These are phyloP conservation scores for Drosophila atripex DNA, from an alignment of 2,888 invertebrate species.

Conservation along the genomic window DNA sequence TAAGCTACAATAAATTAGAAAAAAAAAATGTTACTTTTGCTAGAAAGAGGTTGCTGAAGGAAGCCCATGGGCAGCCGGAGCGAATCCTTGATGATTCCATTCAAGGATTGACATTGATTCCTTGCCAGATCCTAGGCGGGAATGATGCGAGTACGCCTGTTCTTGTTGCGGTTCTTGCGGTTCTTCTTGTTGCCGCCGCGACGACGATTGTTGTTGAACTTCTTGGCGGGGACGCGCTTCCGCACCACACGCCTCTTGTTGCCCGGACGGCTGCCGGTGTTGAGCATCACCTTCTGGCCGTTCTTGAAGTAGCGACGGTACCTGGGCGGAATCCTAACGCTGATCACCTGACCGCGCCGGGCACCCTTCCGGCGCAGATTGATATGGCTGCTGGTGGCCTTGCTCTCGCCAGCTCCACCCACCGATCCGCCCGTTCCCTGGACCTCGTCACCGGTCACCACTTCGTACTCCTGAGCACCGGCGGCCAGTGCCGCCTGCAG, in stretches of 20 bases:
- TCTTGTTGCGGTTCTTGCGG: constrained; percentile 58
- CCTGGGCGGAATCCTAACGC: constrained; percentile 76
- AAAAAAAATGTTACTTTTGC: constrained; percentile 45
- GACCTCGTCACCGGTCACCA: constrained; percentile 63
- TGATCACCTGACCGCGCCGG: constrained; percentile 69
- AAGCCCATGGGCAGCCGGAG: neutral
- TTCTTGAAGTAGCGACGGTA: constrained; percentile 80
- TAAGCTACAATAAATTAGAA: constrained; percentile 63
- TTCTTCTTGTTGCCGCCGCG: constrained; percentile 67
- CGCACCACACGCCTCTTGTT: constrained; percentile 66
- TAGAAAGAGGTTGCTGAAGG: neutral
- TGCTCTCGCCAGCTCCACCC: constrained; percentile 58
- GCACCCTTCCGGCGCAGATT: constrained; percentile 69
- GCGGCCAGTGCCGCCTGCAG: constrained; percentile 63
- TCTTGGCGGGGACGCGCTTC: constrained; percentile 60
- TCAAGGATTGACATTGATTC: too few species aligned
- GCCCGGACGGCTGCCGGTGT: constrained; percentile 57
- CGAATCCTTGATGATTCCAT: neutral
- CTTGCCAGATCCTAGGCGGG: constrained; percentile 34
- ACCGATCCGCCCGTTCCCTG: constrained; percentile 59
- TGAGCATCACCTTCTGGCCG: constrained; percentile 79
- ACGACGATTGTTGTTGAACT: constrained; percentile 59
- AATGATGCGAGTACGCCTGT: constrained; percentile 55
- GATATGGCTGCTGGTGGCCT: constrained; percentile 63
- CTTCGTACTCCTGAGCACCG: constrained; percentile 74